Conservation (phyloP, 2,888 invertebrate genomes). For the Dynastes tityus region DNA sequence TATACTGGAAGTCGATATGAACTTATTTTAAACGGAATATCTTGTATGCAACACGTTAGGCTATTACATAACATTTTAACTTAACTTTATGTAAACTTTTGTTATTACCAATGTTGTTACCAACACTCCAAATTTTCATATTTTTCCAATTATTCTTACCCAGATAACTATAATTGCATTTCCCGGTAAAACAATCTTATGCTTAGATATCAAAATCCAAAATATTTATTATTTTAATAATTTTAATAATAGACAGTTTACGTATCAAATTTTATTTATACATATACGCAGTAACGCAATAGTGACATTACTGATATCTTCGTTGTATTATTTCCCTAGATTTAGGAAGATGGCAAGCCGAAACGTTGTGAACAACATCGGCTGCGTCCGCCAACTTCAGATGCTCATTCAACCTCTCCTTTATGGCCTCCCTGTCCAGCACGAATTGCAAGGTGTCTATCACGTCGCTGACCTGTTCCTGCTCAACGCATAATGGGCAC, state of each 20-base stretch:
- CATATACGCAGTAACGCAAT: background rate
- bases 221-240: background rate
- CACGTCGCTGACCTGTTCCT: slow-evolving; percentile 71
- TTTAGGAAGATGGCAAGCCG: slow-evolving; percentile 69
- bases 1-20: no score
- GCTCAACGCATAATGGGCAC: slow-evolving; percentile 73
- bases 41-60: no score
- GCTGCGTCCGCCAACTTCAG: slow-evolving; percentile 63
- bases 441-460: slow-evolving; percentile 67
- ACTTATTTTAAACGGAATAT: no score
- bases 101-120: no score
- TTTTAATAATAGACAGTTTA: background rate
- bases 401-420: slow-evolving; percentile 61
- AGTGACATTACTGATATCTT: slow-evolving; percentile 54
- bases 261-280: background rate
- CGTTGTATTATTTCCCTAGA: slow-evolving; percentile 69
- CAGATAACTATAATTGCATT: no score
- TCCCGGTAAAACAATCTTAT: no score
- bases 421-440: slow-evolving; percentile 63
- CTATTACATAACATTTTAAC: no score
- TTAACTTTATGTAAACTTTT: no score
- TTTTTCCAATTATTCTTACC: no score
- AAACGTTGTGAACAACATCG: slow-evolving; percentile 70
- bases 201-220: no score
- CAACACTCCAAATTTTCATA: no score